Percentiles rank a stretch among this genome's conserved stretches.
These are phyloP conservation scores for Isurus oxyrinchus DNA, from an alignment of 2,113 vertebrate genomes.

Conservation along the genomic window DNA sequence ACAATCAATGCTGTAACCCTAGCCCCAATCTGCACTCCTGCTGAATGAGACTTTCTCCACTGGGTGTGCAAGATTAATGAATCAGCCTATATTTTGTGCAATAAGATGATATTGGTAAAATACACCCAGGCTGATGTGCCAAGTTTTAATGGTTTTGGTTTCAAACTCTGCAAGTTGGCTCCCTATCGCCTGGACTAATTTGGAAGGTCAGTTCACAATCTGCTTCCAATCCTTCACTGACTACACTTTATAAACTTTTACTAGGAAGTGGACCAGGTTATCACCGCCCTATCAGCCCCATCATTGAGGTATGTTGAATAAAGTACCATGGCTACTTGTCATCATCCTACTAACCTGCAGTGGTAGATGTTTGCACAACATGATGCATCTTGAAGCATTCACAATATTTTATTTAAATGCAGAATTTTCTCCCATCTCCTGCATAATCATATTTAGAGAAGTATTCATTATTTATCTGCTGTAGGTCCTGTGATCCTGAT, in stretches of 20 bases:
- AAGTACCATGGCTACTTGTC: not conserved
- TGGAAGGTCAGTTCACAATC: not conserved
- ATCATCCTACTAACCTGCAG: not conserved
- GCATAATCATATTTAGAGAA: not conserved
- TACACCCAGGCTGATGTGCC: not conserved
- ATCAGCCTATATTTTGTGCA: not conserved
- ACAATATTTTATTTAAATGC: not conserved
- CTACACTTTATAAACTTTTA: not conserved
- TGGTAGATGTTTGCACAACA: not conserved
- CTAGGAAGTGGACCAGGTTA: not conserved
- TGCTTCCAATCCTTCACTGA: not conserved
- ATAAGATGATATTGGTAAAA: not conserved
- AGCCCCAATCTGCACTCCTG: not conserved
- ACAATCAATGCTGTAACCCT: not conserved
- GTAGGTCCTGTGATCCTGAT: not conserved
- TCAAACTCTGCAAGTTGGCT: not conserved
- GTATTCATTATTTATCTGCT: not conserved
- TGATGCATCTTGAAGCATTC: not conserved
- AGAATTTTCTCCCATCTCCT: not conserved
- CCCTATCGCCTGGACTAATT: not conserved
- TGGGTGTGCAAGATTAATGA: not conserved
- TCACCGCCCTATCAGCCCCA: not conserved
- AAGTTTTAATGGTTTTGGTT: not conserved
- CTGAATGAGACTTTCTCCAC: not conserved
- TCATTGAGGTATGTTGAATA: not conserved